Conservation (phyloP, 2,797 vertebrate species). For the Catamblyrhynchus diadema region DNA sequence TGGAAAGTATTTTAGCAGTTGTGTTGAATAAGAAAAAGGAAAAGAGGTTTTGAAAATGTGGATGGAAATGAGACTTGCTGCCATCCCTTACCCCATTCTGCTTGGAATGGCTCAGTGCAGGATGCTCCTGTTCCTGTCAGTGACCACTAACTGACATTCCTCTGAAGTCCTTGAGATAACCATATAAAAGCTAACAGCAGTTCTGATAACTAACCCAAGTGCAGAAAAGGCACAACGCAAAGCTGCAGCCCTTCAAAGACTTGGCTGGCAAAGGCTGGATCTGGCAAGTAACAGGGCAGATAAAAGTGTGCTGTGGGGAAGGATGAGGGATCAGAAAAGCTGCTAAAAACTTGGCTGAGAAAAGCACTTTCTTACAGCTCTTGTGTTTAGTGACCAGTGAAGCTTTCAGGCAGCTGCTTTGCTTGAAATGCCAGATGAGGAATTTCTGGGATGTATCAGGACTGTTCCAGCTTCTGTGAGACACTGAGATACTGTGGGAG, state of each 20-base stretch:
- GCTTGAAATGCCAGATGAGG: background rate
- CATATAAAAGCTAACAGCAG: background rate
- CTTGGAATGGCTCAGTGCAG: background rate
- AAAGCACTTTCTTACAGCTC: background rate
- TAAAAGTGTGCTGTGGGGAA: background rate
- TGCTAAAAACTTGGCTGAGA: slow-evolving; percentile 8
- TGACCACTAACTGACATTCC: background rate
- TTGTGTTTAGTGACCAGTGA: background rate
- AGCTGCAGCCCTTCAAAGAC: background rate
- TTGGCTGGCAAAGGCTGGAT: background rate
- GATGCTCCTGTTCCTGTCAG: background rate
- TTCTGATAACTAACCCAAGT: background rate
- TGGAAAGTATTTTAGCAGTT: background rate
- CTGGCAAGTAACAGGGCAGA: background rate
- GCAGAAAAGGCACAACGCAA: background rate
- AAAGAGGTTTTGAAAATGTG: background rate
- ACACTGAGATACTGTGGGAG: background rate
- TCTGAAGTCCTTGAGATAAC: background rate
- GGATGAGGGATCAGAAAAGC: background rate
- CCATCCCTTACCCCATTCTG: background rate
- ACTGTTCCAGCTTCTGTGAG: background rate
- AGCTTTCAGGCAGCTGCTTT: slow-evolving; percentile 1
- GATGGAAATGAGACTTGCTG: background rate
- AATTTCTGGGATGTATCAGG: background rate
- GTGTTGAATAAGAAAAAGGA: background rate